A percentile compares a stretch with the other conserved stretches of the same genome.
phyloP scores from a whole-genome alignment of 2,888 invertebrate species.

The Morpho achilles region DNA sequence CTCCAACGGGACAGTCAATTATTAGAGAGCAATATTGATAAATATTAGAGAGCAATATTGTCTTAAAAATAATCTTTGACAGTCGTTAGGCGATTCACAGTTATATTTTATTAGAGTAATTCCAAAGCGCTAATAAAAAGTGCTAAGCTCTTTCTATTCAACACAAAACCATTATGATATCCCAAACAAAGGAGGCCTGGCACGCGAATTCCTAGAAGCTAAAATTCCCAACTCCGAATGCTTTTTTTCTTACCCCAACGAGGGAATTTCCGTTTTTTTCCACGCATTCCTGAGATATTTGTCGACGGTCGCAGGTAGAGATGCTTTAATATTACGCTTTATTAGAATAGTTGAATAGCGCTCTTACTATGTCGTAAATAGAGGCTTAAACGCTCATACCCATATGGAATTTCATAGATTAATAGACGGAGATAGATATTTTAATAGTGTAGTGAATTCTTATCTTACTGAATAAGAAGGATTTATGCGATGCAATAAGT shows the following conservation, averaged over 20 bases:
- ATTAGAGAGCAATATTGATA: no score
- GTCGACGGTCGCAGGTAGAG: slow-evolving; percentile 62
- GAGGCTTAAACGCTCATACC: slow-evolving; percentile 13
- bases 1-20: no score
- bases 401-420: slow-evolving; percentile 11
- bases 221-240: slow-evolving; percentile 65
- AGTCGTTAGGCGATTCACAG: no score
- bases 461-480: slow-evolving; percentile 1
- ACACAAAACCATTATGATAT: slow-evolving; percentile 46
- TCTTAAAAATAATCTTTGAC: no score
- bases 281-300: slow-evolving; percentile 68
- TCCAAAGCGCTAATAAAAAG: slow-evolving; percentile 1
- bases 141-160: slow-evolving; percentile 8
- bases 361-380: slow-evolving; percentile 5
- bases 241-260: slow-evolving; percentile 64
- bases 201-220: slow-evolving; percentile 75
- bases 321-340: slow-evolving; percentile 13
- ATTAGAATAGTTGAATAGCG: slow-evolving; percentile 5
- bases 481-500: neutral
- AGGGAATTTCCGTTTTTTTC: slow-evolving; percentile 58
- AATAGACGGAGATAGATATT: no score
- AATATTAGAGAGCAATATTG: no score
- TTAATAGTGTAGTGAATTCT: slow-evolving; percentile 15
- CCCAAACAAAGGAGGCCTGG: slow-evolving; percentile 52
- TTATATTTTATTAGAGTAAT: no score